Evolutionary conservation across 2,888 invertebrate genomes (phyloP), one percentile per base, ranked within the genome.

Genomic region (Willowsia nigromaculata): DNA sequence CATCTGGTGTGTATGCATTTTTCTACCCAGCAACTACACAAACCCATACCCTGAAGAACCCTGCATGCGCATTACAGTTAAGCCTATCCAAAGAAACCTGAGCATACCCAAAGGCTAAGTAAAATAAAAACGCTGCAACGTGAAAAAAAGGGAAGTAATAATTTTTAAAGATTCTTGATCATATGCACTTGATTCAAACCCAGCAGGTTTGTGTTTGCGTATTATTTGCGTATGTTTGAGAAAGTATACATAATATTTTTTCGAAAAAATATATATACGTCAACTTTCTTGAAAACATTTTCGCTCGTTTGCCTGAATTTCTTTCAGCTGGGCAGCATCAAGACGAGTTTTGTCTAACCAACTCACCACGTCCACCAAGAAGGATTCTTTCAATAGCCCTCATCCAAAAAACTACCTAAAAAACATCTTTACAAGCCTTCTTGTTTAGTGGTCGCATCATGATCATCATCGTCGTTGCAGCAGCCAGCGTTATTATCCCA

Each of bases 101-200:
- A n/a, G n/a, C 59, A 88, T 82, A 74, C 82, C 87, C 87, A 88
- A 88, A 88, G 87, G 87, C 87, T 88, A 88, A 88, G 74, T 74
- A 25, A 30, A 40, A 50, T 53, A 71, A 84, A 71, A 22, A 71
- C 22, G 47, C n/a, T 53, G 47, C 62, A 68, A 15, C 56, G 47
- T 18, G 30, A 53, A 78, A 80, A 81, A 71, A 80, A n/a, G n/a
- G 87, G 87, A 87, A 87, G 87, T 81, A 87, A 87, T 81, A 81
- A 71, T 87, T 81, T 81, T 85, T 53, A 80, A 13, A 37, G 7
- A 56, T 56, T 78, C 43, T 71, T 1, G 43, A 37, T 30, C 43
- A 68, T 37, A 71, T 71, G 68, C 68, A 71, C 40, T 40, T 71
- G 65, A 65, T 37, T 65, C 65, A 15, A 22, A 22, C 11, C 27